Evolutionary conservation across 2,888 invertebrate species (phyloP), one percentile per base, ranked within the genome.

Genomic region (Hypolimnas misippus): DNA sequence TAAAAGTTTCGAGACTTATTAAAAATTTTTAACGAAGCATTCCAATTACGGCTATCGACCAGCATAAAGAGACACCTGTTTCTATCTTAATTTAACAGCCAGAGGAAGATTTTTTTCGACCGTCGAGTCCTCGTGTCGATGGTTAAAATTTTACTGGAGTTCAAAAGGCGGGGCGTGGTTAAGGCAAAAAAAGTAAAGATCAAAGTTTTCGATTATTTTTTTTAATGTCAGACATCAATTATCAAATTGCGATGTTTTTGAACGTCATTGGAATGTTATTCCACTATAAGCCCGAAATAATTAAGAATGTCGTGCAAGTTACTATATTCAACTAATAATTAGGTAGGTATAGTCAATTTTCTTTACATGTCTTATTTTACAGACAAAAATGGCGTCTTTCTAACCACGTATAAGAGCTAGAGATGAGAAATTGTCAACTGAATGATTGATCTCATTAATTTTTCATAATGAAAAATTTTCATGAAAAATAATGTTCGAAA

Each of bases 1-100:
- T 86, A 85, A 87, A 87, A 87, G 77, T 87, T 87, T 82, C 80
- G 78, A 71, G 78, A 73, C 81, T 86, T 84, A 87, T 89, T 87
- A 67, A 67, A 83, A 84, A 77, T 79, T 83, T 83, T 84, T 87
- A 87, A 89, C 86, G 80, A 87, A 86, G 73, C 77, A 73, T 71
- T 73, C 79, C 83, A 86, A 87, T 87, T 86, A 86, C 78, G 79
- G 78, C 68, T 74, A 52, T 67, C 64, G 57, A 62, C 86, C 78
- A 78, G 68, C 66, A 65, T 63, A 63, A 44, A 17, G 59, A 70
- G 70, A 75, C 58, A 16, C 61, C 29, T 8, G 10, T 33, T 55
- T 14, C 31, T 55, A 56, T 52, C 40, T 12, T 29, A 35, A 17
- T 46, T 29, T 49, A 21, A 21, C 52, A 25, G 14, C 1, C 3